Percentiles rank a stretch among this genome's conserved stretches.
These are phyloP conservation scores for Parotocinclus haroldoi DNA, from an alignment of 2,797 vertebrate genomes.

Conservation along the genomic window DNA sequence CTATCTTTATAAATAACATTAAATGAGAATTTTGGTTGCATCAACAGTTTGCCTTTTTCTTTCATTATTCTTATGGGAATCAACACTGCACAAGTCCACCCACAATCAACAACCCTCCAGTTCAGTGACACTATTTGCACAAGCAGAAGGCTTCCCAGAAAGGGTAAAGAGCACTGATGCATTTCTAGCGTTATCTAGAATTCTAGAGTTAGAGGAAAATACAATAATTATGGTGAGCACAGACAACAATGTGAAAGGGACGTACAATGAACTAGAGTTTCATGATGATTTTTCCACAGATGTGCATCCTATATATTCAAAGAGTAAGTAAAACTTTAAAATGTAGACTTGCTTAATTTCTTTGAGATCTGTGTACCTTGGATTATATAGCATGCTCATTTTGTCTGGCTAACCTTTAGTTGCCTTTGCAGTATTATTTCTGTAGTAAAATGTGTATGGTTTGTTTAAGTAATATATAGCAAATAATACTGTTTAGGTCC, in stretches of 20 bases:
- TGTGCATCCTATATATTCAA: slow-evolving; percentile 25
- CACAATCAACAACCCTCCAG: slow-evolving; percentile 25
- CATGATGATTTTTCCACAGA: slow-evolving; percentile 19
- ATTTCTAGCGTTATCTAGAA: background rate
- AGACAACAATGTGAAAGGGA: slow-evolving; percentile 3
- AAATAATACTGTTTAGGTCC: no score
- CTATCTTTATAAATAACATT: no score
- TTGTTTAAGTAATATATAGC: no score
- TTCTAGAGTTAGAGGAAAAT: background rate
- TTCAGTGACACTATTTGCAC: slow-evolving; percentile 17
- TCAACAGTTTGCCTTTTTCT: no score
- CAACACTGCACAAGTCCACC: background rate
- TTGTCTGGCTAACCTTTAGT: no score
- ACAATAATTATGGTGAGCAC: background rate
- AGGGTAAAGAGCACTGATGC: slow-evolving; percentile 32
- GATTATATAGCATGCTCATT: no score
- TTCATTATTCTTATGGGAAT: background rate
- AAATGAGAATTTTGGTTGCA: no score
- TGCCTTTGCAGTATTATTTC: no score
- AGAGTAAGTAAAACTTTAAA: slow-evolving; percentile 21
- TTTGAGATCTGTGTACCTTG: no score
- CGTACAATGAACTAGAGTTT: slow-evolving; percentile 17
- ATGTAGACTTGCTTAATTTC: no score
- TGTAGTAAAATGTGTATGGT: no score
- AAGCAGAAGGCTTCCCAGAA: slow-evolving; percentile 11